These are phyloP conservation scores for Ophthalmotilapia sp. DNA, from an alignment of 2,113 vertebrate species.

Conservation along the genomic window DNA sequence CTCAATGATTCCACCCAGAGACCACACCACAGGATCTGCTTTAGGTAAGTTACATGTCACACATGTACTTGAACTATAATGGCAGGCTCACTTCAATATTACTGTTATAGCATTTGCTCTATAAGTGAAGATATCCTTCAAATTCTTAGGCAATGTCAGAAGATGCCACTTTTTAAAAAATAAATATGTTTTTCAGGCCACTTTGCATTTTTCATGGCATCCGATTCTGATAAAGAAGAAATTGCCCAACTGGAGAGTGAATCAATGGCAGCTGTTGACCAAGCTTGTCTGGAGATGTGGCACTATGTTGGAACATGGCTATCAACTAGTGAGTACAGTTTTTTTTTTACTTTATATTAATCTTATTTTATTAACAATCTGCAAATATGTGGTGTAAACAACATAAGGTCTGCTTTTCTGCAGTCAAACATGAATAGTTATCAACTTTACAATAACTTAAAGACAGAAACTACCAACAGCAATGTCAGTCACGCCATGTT, in stretches of 20 bases:
- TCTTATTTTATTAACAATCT: background rate
- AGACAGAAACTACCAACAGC: background rate
- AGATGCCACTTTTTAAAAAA: background rate
- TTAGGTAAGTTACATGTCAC: conserved; percentile 43
- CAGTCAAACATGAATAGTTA: background rate
- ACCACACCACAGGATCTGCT: conserved; percentile 64
- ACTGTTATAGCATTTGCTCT: background rate
- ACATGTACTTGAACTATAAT: background rate
- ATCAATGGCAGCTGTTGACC: conserved; percentile 45
- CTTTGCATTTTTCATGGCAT: conserved; percentile 40
- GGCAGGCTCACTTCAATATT: background rate
- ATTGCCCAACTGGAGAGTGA: conserved; percentile 63
- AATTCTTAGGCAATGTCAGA: background rate
- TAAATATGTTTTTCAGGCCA: conserved; percentile 51
- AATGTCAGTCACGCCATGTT: accelerated
- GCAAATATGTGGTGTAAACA: background rate
- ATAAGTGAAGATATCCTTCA: background rate
- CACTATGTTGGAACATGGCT: background rate
- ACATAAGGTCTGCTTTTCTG: background rate
- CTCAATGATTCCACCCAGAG: background rate
- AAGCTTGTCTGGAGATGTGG: conserved; percentile 69
- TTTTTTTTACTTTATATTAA: background rate
- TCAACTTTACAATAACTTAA: background rate
- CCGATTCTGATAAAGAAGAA: accelerated
- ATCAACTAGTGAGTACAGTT: background rate